A percentile compares a stretch with the other conserved stretches of the same genome.
Evolutionary conservation across 92 coral and sea anemone genomes (phyloP).

Genomic region (Porites evermanni): DNA sequence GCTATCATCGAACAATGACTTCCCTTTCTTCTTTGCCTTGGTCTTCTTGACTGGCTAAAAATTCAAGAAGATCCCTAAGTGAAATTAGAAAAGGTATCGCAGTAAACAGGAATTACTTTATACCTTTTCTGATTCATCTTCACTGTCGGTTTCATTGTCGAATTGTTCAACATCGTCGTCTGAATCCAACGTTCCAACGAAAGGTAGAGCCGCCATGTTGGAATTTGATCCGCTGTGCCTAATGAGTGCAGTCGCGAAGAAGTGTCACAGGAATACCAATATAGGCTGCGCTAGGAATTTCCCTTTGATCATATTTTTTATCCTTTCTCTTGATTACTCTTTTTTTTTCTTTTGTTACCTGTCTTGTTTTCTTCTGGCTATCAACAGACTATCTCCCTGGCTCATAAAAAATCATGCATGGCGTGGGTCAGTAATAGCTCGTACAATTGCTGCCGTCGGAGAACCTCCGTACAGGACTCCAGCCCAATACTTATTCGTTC

Average conservation of each 20-base stretch:
- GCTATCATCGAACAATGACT: conserved; percentile 74
- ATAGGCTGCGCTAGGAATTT: too few species aligned
- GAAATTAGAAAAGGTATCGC: not conserved
- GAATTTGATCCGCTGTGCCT: conserved; percentile 9
- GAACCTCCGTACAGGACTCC: too few species aligned
- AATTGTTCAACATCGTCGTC: conserved; percentile 90
- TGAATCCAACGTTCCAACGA: conserved; percentile 96
- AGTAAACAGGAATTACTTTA: not conserved
- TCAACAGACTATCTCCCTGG: too few species aligned
- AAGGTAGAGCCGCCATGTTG: conserved; percentile 95
- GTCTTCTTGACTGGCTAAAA: conserved; percentile 34
- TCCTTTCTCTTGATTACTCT: too few species aligned
- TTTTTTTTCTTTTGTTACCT: too few species aligned
- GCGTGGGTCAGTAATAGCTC: too few species aligned
- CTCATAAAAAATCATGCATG: too few species aligned
- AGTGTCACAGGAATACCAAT: not conserved
- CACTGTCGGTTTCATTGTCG: conserved; percentile 85
- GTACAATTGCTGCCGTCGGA: too few species aligned
- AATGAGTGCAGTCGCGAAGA: not conserved
- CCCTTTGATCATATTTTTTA: too few species aligned
- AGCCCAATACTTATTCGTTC: too few species aligned
- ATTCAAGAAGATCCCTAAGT: not conserved
- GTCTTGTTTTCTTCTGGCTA: too few species aligned
- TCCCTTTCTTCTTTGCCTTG: conserved; percentile 61
- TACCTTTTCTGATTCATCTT: conserved; percentile 81